Conservation (phyloP, 92 coral and sea anemone genomes). For the Zoanthus solanderi region DNA sequence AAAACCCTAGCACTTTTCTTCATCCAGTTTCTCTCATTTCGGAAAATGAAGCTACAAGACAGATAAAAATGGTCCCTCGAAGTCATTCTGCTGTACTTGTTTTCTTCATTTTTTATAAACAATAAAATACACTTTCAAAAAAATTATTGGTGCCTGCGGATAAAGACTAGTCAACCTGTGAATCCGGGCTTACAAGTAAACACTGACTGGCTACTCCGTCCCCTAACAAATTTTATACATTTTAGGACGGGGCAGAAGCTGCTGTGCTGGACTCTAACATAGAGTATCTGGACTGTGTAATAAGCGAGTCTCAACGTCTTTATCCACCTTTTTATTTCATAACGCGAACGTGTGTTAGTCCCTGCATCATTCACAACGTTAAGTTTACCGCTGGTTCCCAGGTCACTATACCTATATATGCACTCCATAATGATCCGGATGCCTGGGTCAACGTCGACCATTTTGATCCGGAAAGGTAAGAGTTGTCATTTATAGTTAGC, state of each 20-base stretch:
- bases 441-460: constrained; percentile 23
- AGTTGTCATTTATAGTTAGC: neutral
- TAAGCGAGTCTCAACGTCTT: constrained; percentile 28
- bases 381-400: constrained; percentile 15
- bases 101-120: too few species aligned
- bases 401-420: constrained; percentile 22
- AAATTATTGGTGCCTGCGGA: too few species aligned
- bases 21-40: too few species aligned
- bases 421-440: constrained; percentile 28
- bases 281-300: constrained; percentile 33
- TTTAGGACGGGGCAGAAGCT: constrained; percentile 6
- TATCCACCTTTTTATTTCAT: constrained; percentile 13
- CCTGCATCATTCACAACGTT: constrained; percentile 24
- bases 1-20: too few species aligned
- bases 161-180: too few species aligned
- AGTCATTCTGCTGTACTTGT: too few species aligned
- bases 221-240: neutral
- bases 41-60: too few species aligned
- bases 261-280: neutral
- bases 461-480: constrained; percentile 36
- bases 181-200: too few species aligned
- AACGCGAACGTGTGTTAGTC: constrained; percentile 10
- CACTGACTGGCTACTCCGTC: too few species aligned
- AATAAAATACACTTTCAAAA: too few species aligned
- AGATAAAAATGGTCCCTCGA: too few species aligned